Conservation (phyloP, 2,888 invertebrate genomes). For the Heteropelma amictum region DNA sequence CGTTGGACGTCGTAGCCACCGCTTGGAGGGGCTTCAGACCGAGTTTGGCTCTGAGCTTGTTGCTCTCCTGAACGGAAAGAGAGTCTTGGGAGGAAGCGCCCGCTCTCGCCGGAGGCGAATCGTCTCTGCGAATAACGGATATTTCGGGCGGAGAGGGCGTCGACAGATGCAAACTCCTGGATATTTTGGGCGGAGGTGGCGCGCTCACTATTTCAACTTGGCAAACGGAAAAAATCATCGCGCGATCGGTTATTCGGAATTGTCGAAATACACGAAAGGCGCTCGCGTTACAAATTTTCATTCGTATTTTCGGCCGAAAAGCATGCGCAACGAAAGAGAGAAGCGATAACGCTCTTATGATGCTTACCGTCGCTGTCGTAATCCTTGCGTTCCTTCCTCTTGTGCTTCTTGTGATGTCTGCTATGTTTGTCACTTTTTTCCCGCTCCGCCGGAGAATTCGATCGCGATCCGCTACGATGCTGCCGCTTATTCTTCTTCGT, state of each 20-base stretch:
- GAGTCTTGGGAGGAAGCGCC: slow-evolving; percentile 79
- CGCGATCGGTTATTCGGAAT: too few species aligned
- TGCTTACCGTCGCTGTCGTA: slow-evolving; percentile 77
- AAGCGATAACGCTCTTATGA: too few species aligned
- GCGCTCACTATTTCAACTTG: slow-evolving; percentile 75
- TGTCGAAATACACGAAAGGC: too few species aligned
- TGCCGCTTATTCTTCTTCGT: slow-evolving; percentile 85
- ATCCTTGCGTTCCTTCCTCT: slow-evolving; percentile 75
- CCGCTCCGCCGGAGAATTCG: slow-evolving; percentile 75
- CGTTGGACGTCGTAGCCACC: slow-evolving; percentile 72
- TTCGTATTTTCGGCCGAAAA: too few species aligned
- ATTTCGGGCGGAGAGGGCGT: slow-evolving; percentile 65
- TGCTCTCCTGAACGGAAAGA: slow-evolving; percentile 91
- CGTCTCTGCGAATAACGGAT: slow-evolving; percentile 46
- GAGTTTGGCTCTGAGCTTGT: slow-evolving; percentile 93
- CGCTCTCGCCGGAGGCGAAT: slow-evolving; percentile 72
- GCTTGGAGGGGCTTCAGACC: slow-evolving; percentile 95
- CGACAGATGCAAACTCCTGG: slow-evolving; percentile 69
- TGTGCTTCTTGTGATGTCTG: slow-evolving; percentile 77
- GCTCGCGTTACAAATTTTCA: too few species aligned
- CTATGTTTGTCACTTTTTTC: slow-evolving; percentile 73
- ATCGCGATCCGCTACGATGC: slow-evolving; percentile 81
- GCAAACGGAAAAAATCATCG: slow-evolving; percentile 12
- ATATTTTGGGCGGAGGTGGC: slow-evolving; percentile 77
- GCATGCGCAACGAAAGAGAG: too few species aligned